A percentile compares a stretch with the other conserved stretches of the same genome.
Conservation (phyloP, 2,888 invertebrate species). For the Caenorhabditis sp. region DNA sequence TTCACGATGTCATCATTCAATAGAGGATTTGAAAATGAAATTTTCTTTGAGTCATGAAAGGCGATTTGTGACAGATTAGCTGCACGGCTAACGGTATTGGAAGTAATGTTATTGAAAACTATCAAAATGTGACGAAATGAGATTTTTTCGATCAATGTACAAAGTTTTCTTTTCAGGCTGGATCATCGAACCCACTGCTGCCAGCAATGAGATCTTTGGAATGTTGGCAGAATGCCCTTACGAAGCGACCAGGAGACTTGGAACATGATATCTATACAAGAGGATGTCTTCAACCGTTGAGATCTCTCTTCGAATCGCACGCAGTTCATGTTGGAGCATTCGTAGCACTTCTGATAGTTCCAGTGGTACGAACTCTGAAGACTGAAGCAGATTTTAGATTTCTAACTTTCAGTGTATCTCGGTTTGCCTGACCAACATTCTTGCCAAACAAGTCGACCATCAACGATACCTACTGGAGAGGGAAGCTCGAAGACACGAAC, state of each 20-base stretch:
- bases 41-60: constrained; percentile 8
- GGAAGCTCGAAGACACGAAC: constrained; percentile 80
- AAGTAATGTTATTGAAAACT: background rate
- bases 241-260: constrained; percentile 80
- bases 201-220: constrained; percentile 82
- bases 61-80: constrained; percentile 25
- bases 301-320: constrained; percentile 81
- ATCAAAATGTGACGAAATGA: background rate
- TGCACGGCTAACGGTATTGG: constrained; percentile 8
- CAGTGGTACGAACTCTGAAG: constrained; percentile 76
- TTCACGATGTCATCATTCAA: constrained; percentile 18
- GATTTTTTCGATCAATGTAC: background rate
- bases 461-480: constrained; percentile 81
- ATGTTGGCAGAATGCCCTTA: constrained; percentile 83
- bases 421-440: constrained; percentile 81
- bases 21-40: constrained; percentile 16
- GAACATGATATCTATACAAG: constrained; percentile 78
- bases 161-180: constrained; percentile 69
- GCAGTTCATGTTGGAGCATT: constrained; percentile 82
- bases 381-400: background rate
- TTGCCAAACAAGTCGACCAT: constrained; percentile 83
- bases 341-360: constrained; percentile 81
- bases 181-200: constrained; percentile 78
- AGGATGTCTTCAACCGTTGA: constrained; percentile 82
- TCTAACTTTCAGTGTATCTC: constrained; percentile 78